These are phyloP conservation scores for Syrphus vitripennis DNA, from an alignment of 2,888 invertebrate genomes.

Conservation along the genomic window DNA sequence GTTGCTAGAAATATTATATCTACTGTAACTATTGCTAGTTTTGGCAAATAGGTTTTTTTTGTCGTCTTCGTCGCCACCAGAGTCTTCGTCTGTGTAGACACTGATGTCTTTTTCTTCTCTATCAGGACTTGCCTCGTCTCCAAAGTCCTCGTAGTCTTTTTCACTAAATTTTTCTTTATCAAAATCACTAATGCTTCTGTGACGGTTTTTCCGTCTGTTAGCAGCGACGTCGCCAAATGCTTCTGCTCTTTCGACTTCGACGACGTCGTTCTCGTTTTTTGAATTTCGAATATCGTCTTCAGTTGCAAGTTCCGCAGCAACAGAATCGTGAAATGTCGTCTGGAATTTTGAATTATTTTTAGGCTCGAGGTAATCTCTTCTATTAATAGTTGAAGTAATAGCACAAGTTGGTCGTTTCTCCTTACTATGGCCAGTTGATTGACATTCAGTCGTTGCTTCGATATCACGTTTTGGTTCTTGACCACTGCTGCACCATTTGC, in stretches of 20 bases:
- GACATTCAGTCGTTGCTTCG: conserved; percentile 11
- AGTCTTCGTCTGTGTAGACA: conserved; percentile 1
- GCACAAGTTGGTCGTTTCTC: conserved; percentile 14
- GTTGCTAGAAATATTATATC: conserved; percentile 39
- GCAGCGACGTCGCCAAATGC: not conserved
- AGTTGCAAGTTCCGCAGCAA: not conserved
- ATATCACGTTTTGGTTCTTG: conserved; percentile 27
- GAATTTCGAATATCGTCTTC: conserved; percentile 32
- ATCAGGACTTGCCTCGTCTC: not conserved
- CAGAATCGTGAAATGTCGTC: not conserved
- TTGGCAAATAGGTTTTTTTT: conserved; percentile 58
- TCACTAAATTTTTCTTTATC: not conserved
- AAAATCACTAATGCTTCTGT: not conserved
- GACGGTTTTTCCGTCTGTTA: not conserved
- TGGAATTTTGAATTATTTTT: not conserved
- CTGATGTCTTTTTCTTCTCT: not conserved
- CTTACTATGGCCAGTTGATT: conserved; percentile 1
- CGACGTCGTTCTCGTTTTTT: not conserved
- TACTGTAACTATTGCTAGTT: conserved; percentile 44
- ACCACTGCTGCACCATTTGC: conserved; percentile 36
- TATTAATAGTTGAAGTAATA: not conserved
- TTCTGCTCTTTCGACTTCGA: not conserved
- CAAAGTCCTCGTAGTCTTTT: not conserved
- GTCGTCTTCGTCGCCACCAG: too few relatives aligned
- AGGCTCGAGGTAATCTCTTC: not conserved